Evolutionary conservation across 2,113 vertebrate species (phyloP).

Genomic region (Platichthys flesus): DNA sequence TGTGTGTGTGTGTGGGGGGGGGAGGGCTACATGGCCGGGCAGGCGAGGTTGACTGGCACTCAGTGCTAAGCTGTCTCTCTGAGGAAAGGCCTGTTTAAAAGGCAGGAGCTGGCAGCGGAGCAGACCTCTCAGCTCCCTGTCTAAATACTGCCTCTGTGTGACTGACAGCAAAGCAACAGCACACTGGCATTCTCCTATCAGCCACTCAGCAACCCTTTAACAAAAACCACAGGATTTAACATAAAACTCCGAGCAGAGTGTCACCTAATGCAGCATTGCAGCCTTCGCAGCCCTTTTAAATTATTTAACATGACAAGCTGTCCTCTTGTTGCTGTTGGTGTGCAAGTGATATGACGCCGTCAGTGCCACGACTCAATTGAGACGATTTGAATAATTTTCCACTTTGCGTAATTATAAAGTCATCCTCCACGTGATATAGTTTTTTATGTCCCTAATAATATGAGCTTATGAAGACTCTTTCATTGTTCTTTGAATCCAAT

Average conservation of each 20-base stretch:
- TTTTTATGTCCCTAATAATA: conserved; percentile 8
- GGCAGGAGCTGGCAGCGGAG: conserved; percentile 73
- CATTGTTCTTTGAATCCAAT: conserved; percentile 39
- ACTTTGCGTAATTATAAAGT: background rate
- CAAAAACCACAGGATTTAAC: conserved; percentile 67
- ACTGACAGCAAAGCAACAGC: conserved; percentile 77
- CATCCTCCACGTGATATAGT: background rate
- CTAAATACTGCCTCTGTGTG: conserved; percentile 77
- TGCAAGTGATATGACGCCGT: conserved; percentile 24
- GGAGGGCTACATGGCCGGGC: conserved; percentile 19
- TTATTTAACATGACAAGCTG: conserved; percentile 66
- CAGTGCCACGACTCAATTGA: conserved; percentile 36
- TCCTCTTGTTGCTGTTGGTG: conserved; percentile 44
- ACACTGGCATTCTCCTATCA: conserved; percentile 70
- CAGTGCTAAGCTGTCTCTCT: conserved; percentile 76
- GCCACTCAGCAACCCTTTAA: conserved; percentile 70
- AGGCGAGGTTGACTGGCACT: conserved; percentile 76
- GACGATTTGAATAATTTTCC: conserved; percentile 27
- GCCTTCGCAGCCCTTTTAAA: conserved; percentile 51
- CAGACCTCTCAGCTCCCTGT: conserved; percentile 78
- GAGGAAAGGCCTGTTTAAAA: conserved; percentile 78
- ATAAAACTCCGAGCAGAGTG: conserved; percentile 57
- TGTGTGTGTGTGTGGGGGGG: background rate
- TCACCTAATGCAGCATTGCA: conserved; percentile 43
- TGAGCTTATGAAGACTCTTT: conserved; percentile 10